Base-by-base conservation (phyloP, 2,113 vertebrate genomes). In the Anhinga anhinga region DNA sequence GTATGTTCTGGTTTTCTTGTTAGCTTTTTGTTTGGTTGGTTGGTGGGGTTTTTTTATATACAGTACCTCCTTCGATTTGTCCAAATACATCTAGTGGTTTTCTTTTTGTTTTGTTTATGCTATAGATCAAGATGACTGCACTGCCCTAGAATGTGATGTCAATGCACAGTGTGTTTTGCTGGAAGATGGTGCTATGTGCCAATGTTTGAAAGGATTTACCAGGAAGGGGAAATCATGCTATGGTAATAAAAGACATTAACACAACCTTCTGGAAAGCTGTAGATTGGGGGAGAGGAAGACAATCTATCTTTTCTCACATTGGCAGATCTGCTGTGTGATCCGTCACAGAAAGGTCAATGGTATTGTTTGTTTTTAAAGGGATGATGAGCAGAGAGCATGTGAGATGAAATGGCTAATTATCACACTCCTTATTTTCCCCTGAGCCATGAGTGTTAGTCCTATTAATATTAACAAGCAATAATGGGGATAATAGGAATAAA, bases 71-170 rank as follows among this genome's bases (percentile, higher is more conserved):
- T 55, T 61, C 73, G 27, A 29, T 65, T 40, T n/a, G 23, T 81
- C 55, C n/a, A 79, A 86, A 52, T 44, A 11, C 5, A 72, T 84
- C 22, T 93, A 49, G 20, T 62, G 23, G 5, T 2, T 4, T 12
- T 58, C n/a, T 70, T 19, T 38, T 65, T 42, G 1, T 30, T 22
- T 53, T 88, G 27, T 73, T 94, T 74, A 36, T 93, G 44, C 27
- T 92, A 42, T 96, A 99, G 99, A 98, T 95, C 97, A 98, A 93
- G 98, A 98, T 30, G 98, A 98, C 88, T 99, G 99, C 49, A 94
- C 74, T 88, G 97, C 97, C 4, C 86, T 97, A 26, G 93, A 90
- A n/a, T 99, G 99, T 84, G 98, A 95, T 55, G 66, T 92, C 42
- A 98, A 99, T 16, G 98, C 99, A 13, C 94, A 93, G 49, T 99